Evolutionary conservation across 64 coral and sea anemone species (phyloP).

Genomic region (Orbicella faveolata): DNA sequence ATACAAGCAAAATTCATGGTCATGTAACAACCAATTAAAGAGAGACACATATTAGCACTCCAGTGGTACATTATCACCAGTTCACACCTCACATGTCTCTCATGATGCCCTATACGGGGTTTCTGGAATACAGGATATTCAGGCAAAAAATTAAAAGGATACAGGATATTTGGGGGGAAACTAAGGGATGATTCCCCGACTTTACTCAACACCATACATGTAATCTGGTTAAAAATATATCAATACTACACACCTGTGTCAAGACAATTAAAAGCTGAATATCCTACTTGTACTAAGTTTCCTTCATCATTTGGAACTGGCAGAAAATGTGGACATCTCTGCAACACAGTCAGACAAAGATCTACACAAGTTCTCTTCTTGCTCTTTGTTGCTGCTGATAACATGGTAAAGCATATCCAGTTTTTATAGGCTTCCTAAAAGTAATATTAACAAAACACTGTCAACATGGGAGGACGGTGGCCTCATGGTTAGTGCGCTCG

Average conservation of each 20-base stretch:
- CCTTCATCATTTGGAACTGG: background rate
- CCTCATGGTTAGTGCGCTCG: no score
- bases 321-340: slow-evolving; percentile 17
- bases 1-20: no score
- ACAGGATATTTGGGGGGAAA: no score
- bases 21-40: no score
- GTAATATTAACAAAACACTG: background rate
- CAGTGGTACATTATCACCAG: no score
- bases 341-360: slow-evolving; percentile 9
- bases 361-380: background rate
- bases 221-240: background rate
- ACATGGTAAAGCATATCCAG: slow-evolving; percentile 17
- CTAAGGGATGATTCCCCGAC: background rate
- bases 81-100: no score
- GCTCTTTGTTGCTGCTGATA: background rate
- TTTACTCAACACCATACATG: no score
- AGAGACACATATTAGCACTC: no score
- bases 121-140: no score
- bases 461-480: no score
- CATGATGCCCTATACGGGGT: no score
- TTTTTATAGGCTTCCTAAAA: slow-evolving; percentile 28
- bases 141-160: no score
- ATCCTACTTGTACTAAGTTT: slow-evolving; percentile 29
- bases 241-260: background rate
- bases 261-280: slow-evolving; percentile 31